Evolutionary conservation across 2,113 vertebrate species (phyloP).

Genomic region (Protobothrops flavoviridis): DNA sequence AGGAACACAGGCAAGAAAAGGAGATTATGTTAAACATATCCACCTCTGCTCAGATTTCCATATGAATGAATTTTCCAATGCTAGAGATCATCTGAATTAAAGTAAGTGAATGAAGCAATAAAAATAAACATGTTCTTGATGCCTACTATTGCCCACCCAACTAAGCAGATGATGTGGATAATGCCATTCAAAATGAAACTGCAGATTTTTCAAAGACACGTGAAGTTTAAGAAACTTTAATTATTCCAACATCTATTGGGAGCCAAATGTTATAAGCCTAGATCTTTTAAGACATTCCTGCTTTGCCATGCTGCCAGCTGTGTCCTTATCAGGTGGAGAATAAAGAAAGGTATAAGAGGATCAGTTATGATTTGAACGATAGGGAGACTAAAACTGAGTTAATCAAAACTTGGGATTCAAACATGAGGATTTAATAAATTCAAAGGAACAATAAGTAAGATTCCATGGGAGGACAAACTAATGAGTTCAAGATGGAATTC

Average conservation of each 20-base stretch:
- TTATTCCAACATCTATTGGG: not conserved
- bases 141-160: not conserved
- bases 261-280: not conserved
- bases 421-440: not conserved
- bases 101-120: not conserved
- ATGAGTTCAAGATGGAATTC: not conserved
- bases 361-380: not conserved
- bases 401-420: not conserved
- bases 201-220: not conserved
- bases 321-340: not conserved
- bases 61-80: not conserved
- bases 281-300: not conserved
- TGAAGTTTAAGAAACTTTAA: not conserved
- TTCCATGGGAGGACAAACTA: not conserved
- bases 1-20: not conserved
- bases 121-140: not conserved
- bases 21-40: not conserved
- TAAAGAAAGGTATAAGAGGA: not conserved
- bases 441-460: not conserved
- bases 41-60: not conserved
- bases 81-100: not conserved
- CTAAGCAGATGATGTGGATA: not conserved
- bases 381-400: not conserved
- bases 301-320: not conserved
- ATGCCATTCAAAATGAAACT: not conserved